Conservation (phyloP, 2,113 vertebrate species). For the Cettia cetti region DNA sequence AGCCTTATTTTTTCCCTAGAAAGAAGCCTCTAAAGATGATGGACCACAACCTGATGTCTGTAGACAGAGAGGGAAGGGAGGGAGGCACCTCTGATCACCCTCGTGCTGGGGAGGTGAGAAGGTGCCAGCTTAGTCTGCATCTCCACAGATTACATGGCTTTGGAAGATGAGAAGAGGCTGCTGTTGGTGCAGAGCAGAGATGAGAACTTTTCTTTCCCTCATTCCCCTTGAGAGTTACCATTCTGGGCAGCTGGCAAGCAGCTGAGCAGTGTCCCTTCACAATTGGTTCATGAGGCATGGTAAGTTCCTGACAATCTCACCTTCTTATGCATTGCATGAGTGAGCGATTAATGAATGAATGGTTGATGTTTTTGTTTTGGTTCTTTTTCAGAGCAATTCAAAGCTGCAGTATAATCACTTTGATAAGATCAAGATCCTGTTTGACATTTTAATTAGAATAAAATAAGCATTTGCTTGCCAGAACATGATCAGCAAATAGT, state of each 20-base stretch:
- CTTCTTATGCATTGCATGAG: neutral
- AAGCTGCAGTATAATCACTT: conserved; percentile 20
- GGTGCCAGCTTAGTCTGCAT: neutral
- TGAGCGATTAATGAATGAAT: conserved; percentile 24
- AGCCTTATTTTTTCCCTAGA: neutral
- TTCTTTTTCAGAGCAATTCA: neutral
- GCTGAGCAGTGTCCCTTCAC: conserved; percentile 12
- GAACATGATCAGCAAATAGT: neutral
- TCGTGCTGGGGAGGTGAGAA: neutral
- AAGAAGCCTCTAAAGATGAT: neutral
- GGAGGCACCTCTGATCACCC: neutral
- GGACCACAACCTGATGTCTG: conserved; percentile 3
- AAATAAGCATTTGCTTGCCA: neutral
- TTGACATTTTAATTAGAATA: conserved; percentile 25
- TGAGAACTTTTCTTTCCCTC: neutral
- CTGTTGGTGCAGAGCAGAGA: neutral
- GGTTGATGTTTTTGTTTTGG: neutral
- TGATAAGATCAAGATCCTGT: conserved; percentile 19
- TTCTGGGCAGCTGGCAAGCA: conserved; percentile 27
- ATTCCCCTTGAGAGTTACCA: neutral
- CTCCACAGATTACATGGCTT: neutral
- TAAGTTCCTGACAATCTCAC: conserved; percentile 15
- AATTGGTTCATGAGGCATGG: neutral
- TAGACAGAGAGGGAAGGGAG: neutral
- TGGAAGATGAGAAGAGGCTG: neutral